These are phyloP conservation scores for Rhadinocentrus ornatus DNA, from an alignment of 2,797 vertebrate species.

Conservation along the genomic window DNA sequence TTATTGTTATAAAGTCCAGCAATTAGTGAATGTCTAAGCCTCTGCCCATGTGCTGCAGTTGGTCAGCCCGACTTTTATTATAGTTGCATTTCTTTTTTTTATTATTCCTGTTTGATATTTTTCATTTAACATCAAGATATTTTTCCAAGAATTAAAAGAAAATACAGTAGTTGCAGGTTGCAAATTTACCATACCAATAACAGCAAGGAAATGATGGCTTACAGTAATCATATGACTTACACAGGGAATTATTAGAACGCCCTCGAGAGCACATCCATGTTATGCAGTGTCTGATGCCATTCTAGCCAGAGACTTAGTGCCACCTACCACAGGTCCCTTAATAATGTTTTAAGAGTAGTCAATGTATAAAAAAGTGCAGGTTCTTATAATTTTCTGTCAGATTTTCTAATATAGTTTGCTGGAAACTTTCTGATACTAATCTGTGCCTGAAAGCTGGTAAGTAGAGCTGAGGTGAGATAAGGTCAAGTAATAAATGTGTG, in stretches of 20 bases:
- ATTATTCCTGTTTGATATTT: neutral
- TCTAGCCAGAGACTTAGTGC: neutral
- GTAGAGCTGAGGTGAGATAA: too few species aligned
- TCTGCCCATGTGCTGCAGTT: slow-evolving; percentile 7
- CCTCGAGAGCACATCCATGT: neutral
- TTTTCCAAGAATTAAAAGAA: too few species aligned
- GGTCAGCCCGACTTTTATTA: neutral
- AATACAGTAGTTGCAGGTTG: neutral
- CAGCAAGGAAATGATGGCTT: neutral
- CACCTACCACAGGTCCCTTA: neutral
- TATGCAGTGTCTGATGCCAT: neutral
- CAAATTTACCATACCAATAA: neutral
- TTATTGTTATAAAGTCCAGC: slow-evolving; percentile 50
- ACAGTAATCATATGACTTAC: neutral
- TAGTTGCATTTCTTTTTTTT: too few species aligned
- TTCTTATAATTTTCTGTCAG: neutral
- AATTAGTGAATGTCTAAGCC: slow-evolving; percentile 9
- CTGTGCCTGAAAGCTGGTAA: too few species aligned
- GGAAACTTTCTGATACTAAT: neutral
- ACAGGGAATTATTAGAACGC: neutral
- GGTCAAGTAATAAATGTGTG: neutral
- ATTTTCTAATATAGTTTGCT: neutral
- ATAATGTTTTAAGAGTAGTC: neutral
- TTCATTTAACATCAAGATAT: too few species aligned
- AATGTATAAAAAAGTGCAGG: neutral